Evolutionary conservation across 2,888 invertebrate species (phyloP).

Genomic region (Allolobophora icterica): DNA sequence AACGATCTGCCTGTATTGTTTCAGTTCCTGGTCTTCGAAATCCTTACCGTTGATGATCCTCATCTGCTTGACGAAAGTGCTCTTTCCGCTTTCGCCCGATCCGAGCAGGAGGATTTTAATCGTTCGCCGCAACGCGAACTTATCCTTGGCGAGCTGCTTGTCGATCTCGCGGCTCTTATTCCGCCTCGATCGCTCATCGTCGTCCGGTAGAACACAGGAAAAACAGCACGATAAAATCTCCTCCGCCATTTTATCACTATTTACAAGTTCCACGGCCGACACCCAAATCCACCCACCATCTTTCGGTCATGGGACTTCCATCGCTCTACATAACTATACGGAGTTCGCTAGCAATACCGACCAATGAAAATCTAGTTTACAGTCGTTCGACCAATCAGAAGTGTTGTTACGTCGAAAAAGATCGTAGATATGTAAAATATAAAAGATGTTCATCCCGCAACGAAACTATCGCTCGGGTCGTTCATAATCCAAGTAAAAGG

Average conservation of each 20-base stretch:
- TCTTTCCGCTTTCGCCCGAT: conserved; percentile 77
- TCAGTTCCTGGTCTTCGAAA: conserved; percentile 84
- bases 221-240: conserved; percentile 52
- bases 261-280: conserved; percentile 4
- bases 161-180: conserved; percentile 81
- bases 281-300: background rate
- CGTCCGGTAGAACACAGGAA: conserved; percentile 49
- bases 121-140: conserved; percentile 81
- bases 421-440: background rate
- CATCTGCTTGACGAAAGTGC: conserved; percentile 86
- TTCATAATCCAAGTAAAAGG: background rate
- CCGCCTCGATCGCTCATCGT: conserved; percentile 72
- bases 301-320: background rate
- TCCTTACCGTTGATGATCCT: conserved; percentile 83
- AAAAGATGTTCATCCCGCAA: background rate
- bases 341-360: background rate
- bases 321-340: background rate
- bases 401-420: background rate
- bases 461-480: background rate
- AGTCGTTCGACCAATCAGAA: background rate
- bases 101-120: conserved; percentile 88
- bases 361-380: background rate
- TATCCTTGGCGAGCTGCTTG: conserved; percentile 83
- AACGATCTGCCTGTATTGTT: conserved; percentile 88
- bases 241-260: conserved; percentile 61